A percentile compares a stretch with the other conserved stretches of the same genome.
phyloP scores from a whole-genome alignment of 2,113 vertebrate genomes.

The Corapipo altera region DNA sequence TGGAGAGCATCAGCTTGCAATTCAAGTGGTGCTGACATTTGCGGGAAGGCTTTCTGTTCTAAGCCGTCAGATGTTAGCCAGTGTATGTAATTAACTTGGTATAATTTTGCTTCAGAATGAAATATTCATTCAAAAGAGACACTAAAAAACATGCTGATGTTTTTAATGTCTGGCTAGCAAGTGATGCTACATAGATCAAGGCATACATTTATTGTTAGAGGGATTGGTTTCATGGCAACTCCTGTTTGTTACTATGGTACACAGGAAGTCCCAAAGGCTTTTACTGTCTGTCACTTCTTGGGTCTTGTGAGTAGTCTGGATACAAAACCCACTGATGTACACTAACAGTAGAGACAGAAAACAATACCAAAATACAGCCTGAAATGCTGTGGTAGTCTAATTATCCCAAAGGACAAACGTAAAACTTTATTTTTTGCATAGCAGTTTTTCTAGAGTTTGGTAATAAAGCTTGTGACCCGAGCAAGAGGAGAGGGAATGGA shows the following conservation, averaged over 20 bases:
- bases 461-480: neutral
- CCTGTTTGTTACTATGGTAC: neutral
- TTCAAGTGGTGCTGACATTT: slow-evolving; percentile 22
- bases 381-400: neutral
- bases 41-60: neutral
- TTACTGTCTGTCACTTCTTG: neutral
- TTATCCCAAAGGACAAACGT: neutral
- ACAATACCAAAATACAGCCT: neutral
- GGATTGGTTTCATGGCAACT: slow-evolving; percentile 27
- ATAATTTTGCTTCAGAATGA: slow-evolving; percentile 55
- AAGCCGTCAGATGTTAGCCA: slow-evolving; percentile 37
- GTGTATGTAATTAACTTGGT: slow-evolving; percentile 59
- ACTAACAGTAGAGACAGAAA: neutral
- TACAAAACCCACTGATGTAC: neutral
- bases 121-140: slow-evolving; percentile 58
- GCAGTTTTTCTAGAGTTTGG: neutral
- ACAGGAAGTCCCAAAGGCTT: neutral
- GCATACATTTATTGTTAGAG: neutral
- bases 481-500: neutral
- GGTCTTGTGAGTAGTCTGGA: neutral
- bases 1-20: neutral
- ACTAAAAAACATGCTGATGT: slow-evolving; percentile 20
- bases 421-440: neutral
- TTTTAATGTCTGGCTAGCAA: slow-evolving; percentile 17
- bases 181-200: neutral